These are phyloP conservation scores for Cantharis rufa DNA, from an alignment of 2,888 invertebrate genomes.

Conservation along the genomic window DNA sequence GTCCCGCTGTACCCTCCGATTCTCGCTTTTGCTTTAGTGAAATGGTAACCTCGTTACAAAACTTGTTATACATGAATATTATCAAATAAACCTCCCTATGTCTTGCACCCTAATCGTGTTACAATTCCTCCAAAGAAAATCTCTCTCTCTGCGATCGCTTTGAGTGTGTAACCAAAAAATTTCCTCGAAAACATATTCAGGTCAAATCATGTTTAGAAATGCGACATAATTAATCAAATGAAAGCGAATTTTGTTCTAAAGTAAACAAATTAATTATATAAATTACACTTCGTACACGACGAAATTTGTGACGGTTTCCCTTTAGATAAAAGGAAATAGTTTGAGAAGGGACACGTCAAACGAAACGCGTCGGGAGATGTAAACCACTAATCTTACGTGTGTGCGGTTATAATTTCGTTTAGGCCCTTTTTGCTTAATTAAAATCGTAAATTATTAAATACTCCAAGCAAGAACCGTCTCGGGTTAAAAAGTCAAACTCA, in stretches of 20 bases:
- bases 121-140: neutral
- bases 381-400: neutral
- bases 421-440: neutral
- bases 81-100: neutral
- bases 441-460: neutral
- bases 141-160: neutral
- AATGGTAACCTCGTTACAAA: neutral
- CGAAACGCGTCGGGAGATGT: neutral
- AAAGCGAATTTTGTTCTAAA: neutral
- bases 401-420: neutral
- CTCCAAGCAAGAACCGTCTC: neutral
- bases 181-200: neutral
- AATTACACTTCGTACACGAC: neutral
- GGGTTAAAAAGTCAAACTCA: neutral
- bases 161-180: neutral
- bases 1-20: neutral
- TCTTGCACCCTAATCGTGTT: neutral
- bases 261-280: neutral
- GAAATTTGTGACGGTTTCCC: neutral
- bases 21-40: neutral
- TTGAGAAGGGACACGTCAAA: neutral
- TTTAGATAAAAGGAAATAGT: neutral
- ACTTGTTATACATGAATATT: neutral
- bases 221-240: neutral
- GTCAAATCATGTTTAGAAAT: neutral